phyloP scores from a whole-genome alignment of 2,113 vertebrate genomes.

The Ptyas mucosa region DNA sequence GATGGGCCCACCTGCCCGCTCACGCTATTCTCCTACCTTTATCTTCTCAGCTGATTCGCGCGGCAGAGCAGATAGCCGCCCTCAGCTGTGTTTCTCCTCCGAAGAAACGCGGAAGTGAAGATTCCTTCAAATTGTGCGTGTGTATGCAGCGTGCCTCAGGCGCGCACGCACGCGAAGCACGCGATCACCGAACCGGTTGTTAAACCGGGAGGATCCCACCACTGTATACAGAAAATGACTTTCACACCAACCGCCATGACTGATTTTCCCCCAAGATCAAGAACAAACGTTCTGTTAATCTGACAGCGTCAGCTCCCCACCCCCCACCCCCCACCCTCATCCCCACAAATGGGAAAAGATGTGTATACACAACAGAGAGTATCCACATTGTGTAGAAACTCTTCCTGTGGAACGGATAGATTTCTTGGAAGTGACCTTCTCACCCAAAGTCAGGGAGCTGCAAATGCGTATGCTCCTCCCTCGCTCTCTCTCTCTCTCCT shows the following conservation, averaged over 20 bases:
- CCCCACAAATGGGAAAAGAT: background rate
- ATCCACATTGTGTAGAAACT: background rate
- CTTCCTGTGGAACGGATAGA: background rate
- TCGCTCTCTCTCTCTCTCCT: background rate
- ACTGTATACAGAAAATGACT: background rate
- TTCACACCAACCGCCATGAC: background rate
- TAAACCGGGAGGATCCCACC: no score
- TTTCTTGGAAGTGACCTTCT: constrained; percentile 51
- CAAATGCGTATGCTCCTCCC: constrained; percentile 41
- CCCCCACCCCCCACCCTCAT: background rate
- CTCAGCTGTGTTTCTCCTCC: no score
- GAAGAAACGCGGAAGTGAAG: no score
- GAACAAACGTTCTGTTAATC: background rate
- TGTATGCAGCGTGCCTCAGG: no score
- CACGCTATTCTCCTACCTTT: no score
- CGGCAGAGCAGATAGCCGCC: no score
- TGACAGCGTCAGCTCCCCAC: background rate
- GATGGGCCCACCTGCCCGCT: no score
- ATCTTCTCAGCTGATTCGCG: no score
- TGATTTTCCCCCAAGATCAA: background rate
- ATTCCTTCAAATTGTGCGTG: no score
- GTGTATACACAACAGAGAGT: no score
- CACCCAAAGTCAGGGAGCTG: constrained; percentile 46
- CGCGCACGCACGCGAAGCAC: no score
- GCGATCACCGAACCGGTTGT: no score